Conservation (phyloP, 2,113 vertebrate species). For the Megaceryle maxima region DNA sequence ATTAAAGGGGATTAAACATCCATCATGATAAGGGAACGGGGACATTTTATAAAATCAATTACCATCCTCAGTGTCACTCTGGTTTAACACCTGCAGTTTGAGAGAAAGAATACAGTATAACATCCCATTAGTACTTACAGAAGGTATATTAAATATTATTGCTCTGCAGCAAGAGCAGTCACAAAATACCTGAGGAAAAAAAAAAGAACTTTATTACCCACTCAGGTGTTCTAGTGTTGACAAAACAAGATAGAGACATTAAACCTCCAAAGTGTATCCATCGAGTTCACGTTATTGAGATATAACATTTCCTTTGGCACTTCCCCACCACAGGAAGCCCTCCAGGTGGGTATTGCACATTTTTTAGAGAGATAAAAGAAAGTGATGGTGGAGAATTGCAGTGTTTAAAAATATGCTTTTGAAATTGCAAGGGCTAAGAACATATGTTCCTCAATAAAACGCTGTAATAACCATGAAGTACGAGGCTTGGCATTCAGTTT, state of each 20-base stretch:
- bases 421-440: neutral
- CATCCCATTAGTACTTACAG: neutral
- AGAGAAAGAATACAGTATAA: neutral
- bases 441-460: neutral
- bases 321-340: neutral
- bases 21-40: constrained; percentile 49
- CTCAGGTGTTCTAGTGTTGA: neutral
- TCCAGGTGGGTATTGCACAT: neutral
- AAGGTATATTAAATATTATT: neutral
- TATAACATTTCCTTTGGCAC: neutral
- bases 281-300: fast-evolving
- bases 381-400: neutral
- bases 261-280: neutral
- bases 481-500: neutral
- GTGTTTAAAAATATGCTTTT: neutral
- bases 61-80: neutral
- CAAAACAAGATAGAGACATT: neutral
- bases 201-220: neutral
- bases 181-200: neutral
- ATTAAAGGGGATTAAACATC: constrained; percentile 58
- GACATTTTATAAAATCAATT: constrained; percentile 54
- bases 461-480: neutral
- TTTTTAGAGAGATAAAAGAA: neutral
- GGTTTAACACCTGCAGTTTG: neutral
- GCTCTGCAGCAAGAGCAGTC: neutral